Percentiles rank a stretch among this genome's conserved stretches.
phyloP scores from a whole-genome alignment of 2,797 vertebrate species.

The Florisuga fusca region DNA sequence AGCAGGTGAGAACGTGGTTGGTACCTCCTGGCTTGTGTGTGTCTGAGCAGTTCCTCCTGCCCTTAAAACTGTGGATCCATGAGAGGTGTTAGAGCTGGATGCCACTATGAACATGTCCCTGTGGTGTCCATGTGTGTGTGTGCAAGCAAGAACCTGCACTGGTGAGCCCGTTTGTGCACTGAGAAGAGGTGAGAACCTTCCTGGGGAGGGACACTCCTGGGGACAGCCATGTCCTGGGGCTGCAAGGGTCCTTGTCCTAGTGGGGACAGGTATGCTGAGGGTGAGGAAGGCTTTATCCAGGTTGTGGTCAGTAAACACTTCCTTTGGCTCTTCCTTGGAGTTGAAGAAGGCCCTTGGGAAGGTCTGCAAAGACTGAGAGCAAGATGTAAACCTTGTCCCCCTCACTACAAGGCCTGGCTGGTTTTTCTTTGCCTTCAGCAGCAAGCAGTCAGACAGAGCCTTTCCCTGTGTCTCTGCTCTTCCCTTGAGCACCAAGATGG shows the following conservation, averaged over 20 bases:
- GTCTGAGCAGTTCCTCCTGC: not conserved
- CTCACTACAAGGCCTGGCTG: not conserved
- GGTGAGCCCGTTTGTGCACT: no score
- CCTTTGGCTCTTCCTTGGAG: conserved; percentile 65
- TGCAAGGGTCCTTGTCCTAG: not conserved
- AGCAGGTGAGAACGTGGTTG: not conserved
- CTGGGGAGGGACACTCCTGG: not conserved
- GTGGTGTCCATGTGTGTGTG: no score
- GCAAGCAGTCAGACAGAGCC: not conserved
- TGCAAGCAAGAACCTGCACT: not conserved
- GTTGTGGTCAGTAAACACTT: not conserved
- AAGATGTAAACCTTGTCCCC: conserved; percentile 76
- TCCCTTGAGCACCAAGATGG: conserved; percentile 82
- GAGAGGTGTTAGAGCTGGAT: not conserved
- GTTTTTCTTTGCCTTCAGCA: not conserved
- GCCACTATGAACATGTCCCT: no score
- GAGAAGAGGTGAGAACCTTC: not conserved
- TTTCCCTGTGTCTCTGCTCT: not conserved
- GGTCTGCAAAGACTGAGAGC: conserved; percentile 80
- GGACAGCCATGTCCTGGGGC: not conserved
- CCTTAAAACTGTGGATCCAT: not conserved
- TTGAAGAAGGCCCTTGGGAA: conserved; percentile 82
- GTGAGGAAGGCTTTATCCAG: not conserved
- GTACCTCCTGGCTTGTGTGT: not conserved
- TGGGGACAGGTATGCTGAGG: not conserved